Conservation (phyloP, 2,888 invertebrate genomes). For the Drosophila infuscata region DNA sequence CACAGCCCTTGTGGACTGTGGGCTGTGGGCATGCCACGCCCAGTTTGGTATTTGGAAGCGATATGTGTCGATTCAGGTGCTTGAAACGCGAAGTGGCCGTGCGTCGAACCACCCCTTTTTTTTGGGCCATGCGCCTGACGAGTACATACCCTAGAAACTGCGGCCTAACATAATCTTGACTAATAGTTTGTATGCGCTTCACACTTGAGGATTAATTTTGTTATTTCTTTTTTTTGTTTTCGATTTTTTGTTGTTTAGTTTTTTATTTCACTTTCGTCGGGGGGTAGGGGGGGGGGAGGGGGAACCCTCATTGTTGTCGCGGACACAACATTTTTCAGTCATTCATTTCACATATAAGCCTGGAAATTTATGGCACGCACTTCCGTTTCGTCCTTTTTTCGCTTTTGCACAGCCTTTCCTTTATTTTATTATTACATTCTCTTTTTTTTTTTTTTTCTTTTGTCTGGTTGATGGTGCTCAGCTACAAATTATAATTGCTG, state of each 20-base stretch:
- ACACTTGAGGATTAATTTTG: constrained; percentile 78
- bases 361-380: constrained; percentile 83
- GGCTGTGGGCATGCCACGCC: constrained; percentile 49
- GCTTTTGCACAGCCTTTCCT: constrained; percentile 40
- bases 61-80: constrained; percentile 63
- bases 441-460: constrained; percentile 22
- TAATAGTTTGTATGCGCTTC: constrained; percentile 82
- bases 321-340: constrained; percentile 64
- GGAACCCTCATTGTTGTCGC: constrained; percentile 55
- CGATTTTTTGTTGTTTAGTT: constrained; percentile 26
- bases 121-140: constrained; percentile 14
- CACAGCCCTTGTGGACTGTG: constrained; percentile 31
- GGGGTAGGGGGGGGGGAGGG: too few species aligned
- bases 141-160: constrained; percentile 33
- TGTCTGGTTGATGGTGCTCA: constrained; percentile 46
- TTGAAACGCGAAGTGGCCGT: constrained; percentile 52
- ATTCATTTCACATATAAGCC: constrained; percentile 62
- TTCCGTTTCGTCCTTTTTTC: constrained; percentile 72
- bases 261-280: constrained; percentile 25
- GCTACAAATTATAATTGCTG: constrained; percentile 77
- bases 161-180: constrained; percentile 79
- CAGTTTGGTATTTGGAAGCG: constrained; percentile 24
- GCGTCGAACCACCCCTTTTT: constrained; percentile 46
- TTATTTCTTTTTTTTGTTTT: constrained; percentile 45
- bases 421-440: constrained; percentile 44